These are phyloP conservation scores for Drosophila niveifrons DNA, from an alignment of 2,888 invertebrate species.

Conservation along the genomic window DNA sequence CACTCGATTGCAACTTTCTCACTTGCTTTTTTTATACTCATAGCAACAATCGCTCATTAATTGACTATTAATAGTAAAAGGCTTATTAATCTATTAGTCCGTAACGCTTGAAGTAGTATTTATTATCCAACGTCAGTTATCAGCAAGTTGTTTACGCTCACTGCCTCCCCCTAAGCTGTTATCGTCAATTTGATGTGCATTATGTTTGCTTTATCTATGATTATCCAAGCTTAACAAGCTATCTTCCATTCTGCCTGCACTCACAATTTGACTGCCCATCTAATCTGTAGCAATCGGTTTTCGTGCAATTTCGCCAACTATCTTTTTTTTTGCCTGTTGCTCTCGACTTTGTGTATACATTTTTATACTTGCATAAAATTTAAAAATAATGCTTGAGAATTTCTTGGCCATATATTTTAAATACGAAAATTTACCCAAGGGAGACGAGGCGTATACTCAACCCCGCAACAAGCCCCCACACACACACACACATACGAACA, in stretches of 20 bases:
- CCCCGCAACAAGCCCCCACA: slow-evolving; percentile 11
- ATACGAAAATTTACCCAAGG: slow-evolving; percentile 76
- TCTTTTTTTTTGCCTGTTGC: not conserved
- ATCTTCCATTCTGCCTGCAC: not conserved
- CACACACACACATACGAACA: slow-evolving; percentile 9
- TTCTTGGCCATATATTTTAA: slow-evolving; percentile 77
- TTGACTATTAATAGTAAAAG: too few species aligned
- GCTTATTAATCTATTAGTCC: too few species aligned
- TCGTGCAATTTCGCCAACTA: not conserved
- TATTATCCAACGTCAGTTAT: not conserved
- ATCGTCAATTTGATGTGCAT: not conserved
- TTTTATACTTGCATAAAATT: slow-evolving; percentile 60
- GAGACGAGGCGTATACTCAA: slow-evolving; percentile 52
- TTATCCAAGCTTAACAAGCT: slow-evolving; percentile 11
- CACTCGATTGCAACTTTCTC: too few species aligned
- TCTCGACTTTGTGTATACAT: slow-evolving; percentile 16
- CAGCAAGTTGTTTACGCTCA: not conserved
- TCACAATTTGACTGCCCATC: not conserved
- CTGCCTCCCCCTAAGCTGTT: too few species aligned
- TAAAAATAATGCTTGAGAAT: slow-evolving; percentile 75
- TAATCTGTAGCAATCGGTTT: slow-evolving; percentile 2
- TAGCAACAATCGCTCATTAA: too few species aligned
- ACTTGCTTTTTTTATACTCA: too few species aligned
- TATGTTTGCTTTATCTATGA: slow-evolving; percentile 13
- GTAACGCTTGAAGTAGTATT: not conserved